phyloP scores from a whole-genome alignment of 2,113 vertebrate species.

The Elgaria multicarinata region DNA sequence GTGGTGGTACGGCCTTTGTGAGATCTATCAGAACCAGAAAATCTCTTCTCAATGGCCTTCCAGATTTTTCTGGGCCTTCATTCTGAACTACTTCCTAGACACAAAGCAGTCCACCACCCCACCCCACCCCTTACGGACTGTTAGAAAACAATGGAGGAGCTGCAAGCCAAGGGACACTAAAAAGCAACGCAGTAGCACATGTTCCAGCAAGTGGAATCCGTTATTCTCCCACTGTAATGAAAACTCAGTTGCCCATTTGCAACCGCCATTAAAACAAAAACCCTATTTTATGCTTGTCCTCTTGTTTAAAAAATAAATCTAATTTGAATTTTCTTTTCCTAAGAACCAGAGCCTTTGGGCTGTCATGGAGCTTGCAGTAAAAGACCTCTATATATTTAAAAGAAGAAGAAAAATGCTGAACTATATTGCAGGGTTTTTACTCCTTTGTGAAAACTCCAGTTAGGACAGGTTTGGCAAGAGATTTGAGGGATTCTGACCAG shows the following conservation, averaged over 20 bases:
- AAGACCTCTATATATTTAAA: no score
- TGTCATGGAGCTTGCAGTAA: no score
- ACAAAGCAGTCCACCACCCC: no score
- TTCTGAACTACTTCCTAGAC: not conserved
- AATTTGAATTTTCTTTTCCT: not conserved
- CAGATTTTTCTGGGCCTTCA: not conserved
- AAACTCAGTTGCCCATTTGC: no score
- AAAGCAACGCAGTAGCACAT: not conserved
- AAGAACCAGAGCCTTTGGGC: not conserved
- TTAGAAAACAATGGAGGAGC: not conserved
- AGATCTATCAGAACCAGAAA: not conserved
- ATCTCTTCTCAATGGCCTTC: no score
- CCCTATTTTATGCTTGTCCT: no score
- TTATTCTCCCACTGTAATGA: not conserved
- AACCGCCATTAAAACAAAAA: no score
- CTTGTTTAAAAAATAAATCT: not conserved
- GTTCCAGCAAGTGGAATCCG: not conserved
- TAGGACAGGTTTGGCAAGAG: not conserved
- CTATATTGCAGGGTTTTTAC: not conserved
- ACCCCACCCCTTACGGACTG: not conserved
- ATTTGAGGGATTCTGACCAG: not conserved
- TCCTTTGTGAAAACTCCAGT: not conserved
- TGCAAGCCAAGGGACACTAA: not conserved
- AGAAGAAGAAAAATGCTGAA: not conserved
- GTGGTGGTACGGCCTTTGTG: not conserved